A percentile compares a stretch with the other conserved stretches of the same genome.
Evolutionary conservation across 2,113 vertebrate genomes (phyloP).

Genomic region (Conger conger): DNA sequence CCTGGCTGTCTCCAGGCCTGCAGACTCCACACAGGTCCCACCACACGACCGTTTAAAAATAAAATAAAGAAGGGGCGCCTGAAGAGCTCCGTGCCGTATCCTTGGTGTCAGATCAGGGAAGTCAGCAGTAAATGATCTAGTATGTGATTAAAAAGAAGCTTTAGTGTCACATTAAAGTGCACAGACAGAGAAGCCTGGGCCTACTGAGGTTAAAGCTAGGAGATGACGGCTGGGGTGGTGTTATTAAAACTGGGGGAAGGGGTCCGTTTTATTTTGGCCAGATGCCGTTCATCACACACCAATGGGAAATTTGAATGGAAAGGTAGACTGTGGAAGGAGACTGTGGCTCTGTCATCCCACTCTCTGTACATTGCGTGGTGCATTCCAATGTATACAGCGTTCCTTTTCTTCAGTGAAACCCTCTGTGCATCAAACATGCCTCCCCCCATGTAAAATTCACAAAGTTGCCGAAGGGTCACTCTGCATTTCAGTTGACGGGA

Average conservation of each 20-base stretch:
- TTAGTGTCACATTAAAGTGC: background rate
- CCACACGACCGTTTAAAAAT: slow-evolving; percentile 23
- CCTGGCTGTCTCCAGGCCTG: background rate
- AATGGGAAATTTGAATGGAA: background rate
- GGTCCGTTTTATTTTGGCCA: background rate
- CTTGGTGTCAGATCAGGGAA: slow-evolving; percentile 49
- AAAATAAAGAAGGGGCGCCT: slow-evolving; percentile 33
- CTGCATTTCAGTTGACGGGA: slow-evolving; percentile 47
- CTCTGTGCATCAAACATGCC: background rate
- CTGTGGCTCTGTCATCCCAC: slow-evolving; percentile 1
- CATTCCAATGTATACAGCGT: background rate
- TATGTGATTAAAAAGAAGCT: slow-evolving; percentile 30
- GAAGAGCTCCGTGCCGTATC: slow-evolving; percentile 32
- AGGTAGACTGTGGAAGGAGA: background rate
- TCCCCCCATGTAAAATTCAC: background rate
- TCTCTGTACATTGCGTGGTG: background rate
- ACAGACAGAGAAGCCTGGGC: background rate
- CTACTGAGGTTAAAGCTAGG: background rate
- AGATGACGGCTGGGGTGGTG: background rate
- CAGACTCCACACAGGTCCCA: background rate
- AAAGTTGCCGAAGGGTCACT: slow-evolving; percentile 24
- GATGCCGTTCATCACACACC: background rate
- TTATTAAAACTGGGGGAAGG: background rate
- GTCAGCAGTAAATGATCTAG: slow-evolving; percentile 55
- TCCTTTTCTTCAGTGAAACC: background rate